Evolutionary conservation across 2,797 vertebrate species (phyloP), one percentile per base, ranked within the genome.

Genomic region (Cuculus canorus): DNA sequence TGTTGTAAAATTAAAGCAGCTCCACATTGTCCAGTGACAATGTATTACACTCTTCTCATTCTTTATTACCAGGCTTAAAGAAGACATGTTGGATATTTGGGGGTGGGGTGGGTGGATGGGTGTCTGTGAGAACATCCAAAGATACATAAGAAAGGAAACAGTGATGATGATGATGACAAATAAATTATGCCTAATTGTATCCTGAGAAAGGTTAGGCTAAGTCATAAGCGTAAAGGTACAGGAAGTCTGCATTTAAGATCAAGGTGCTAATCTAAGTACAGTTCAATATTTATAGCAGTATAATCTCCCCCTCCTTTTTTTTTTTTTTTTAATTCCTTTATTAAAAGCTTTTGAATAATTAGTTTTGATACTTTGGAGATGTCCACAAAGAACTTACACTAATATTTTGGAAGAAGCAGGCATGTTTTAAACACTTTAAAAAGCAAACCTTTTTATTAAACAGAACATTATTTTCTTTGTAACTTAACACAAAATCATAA

Each of bases 251-350:
- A 87, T 84, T 68, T 6, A 47, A 78, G 8, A 24, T 47, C 25
- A 57, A 61, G 89, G 21, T 69, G 28, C 32, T 81, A 84, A 61
- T 18, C 22, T 47, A 66, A 72, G 33, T 11, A 60, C 19, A 57
- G 28, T 18, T 73, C 10, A 47, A 17, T 10, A 54, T 50, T 13
- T 32, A 52, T 1, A 47, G 35, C 11, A 25, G 9, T 7, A 15
- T 6, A 50, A 71, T 19, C 3, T 16, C 1, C 7, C 4, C 2
- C 1, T 14, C 6, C 10, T 3, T 2, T 11, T 22, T 23, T 48
- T n/a, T 47, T 24, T 9, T 6, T 6, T 4, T n/a, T n/a, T n/a
- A n/a, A 11, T 33, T 24, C 3, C 4, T 11, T n/a, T 45, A 11
- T 23, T 68, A 71, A 39, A 73, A 78, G 11, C 3, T 37, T 57